Conservation (phyloP, 2,113 vertebrate genomes). For the Sminthopsis crassicaudata region DNA sequence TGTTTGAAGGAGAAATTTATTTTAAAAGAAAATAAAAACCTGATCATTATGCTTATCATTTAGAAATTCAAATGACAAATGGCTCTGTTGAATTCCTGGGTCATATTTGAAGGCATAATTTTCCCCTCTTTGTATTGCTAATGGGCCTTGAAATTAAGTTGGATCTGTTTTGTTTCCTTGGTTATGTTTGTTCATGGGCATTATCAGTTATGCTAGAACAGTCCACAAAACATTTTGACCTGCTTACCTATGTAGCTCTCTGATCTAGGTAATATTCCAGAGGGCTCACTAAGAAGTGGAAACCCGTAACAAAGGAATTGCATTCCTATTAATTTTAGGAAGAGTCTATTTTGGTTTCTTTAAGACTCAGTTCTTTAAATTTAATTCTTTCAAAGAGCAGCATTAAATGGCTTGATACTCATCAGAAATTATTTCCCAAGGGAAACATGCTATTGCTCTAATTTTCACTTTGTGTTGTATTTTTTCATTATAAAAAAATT, state of each 20-base stretch:
- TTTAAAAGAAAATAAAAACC: conserved; percentile 49
- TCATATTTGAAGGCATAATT: conserved; percentile 36
- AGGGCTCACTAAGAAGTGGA: neutral
- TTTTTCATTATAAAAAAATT: neutral
- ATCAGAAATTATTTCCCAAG: conserved; percentile 39
- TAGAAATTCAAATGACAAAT: conserved; percentile 59
- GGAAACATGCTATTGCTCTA: conserved; percentile 10
- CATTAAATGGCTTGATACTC: conserved; percentile 1
- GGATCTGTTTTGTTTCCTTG: conserved; percentile 36
- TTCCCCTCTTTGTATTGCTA: conserved; percentile 48
- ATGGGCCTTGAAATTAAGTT: conserved; percentile 68
- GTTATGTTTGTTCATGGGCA: neutral
- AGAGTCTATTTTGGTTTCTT: conserved; percentile 3
- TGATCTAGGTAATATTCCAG: neutral
- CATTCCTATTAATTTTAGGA: conserved; percentile 9
- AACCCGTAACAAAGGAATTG: neutral
- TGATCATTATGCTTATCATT: conserved; percentile 58
- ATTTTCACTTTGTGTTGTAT: conserved; percentile 31
- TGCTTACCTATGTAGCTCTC: neutral
- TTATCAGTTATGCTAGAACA: neutral
- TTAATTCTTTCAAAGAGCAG: neutral
- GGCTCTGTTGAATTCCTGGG: conserved; percentile 45
- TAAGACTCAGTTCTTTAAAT: neutral
- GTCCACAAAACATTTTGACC: neutral
- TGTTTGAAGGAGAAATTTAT: neutral